Evolutionary conservation across 2,113 vertebrate genomes (phyloP), one percentile per base, ranked within the genome.

Genomic region (Clarias gariepinus): DNA sequence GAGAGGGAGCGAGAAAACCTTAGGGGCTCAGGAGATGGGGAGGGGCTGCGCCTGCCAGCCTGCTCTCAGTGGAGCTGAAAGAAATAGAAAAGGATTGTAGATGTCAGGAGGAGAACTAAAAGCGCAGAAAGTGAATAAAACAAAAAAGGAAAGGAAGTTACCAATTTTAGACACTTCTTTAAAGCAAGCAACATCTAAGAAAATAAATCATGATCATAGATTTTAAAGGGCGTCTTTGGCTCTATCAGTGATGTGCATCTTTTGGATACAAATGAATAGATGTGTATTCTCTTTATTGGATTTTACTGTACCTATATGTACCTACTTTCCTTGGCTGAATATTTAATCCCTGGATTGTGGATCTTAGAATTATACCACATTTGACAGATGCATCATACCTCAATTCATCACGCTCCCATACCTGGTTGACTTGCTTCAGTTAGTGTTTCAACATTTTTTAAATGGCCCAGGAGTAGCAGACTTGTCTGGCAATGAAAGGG

Each of bases 331-430:
- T 83, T 88, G 66, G 33, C 25, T 76, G 78, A 82, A 84, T 86
- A 57, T 47, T 81, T 84, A 84, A 82, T 87, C 85, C 86, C 58
- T 83, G 69, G 91, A 86, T 86, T 86, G 84, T 88, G 90, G 86
- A 74, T 73, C 81, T 7, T 10, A 36, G 33, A 36, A 36, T 36
- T 36, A 84, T 90, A 91, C 82, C 85, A 71, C 89, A 92, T 92
- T 89, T 93, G 92, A 93, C 91, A 93, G 93, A 92, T 94, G 92
- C 93, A 93, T 93, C 92, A 91, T 74, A 71, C 90, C 87, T 89
- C 92, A 89, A 91, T 91, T 92, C 83, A 87, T 93, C 92, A 91
- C 89, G 87, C 81, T 91, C 89, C 91, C 91, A 89, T 33, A 94
- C 16, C 92, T 92, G 90, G 88, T 89, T 92, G 93, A 94, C 93